Evolutionary conservation across 1,140 invertebrate species (phyloP).

Genomic region (Caenorhabditis briggsae): DNA sequence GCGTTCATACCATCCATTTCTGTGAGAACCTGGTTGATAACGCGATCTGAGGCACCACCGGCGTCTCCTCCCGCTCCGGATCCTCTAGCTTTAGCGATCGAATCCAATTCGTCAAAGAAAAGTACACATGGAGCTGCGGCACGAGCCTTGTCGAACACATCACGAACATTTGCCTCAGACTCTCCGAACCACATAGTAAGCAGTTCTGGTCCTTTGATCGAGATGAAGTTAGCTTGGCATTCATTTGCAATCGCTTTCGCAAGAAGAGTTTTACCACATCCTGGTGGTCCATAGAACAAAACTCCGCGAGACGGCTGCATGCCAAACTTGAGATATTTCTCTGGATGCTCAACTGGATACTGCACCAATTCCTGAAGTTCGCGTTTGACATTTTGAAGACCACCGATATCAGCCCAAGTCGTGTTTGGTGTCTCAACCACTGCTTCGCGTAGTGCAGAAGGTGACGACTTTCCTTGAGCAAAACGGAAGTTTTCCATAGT

Average conservation of each 20-base stretch:
- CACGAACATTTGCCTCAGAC: slow-evolving; percentile 97
- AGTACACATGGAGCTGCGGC: slow-evolving; percentile 97
- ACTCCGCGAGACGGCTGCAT: slow-evolving; percentile 99
- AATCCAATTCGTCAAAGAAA: slow-evolving; percentile 99
- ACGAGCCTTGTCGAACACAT: slow-evolving; percentile 98
- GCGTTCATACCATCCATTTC: slow-evolving; percentile 99
- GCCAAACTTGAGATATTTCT: slow-evolving; percentile 97
- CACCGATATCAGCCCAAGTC: slow-evolving; percentile 96
- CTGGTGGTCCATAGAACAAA: slow-evolving; percentile 91
- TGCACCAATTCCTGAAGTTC: slow-evolving; percentile 97
- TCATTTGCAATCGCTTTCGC: slow-evolving; percentile 99
- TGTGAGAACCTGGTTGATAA: slow-evolving; percentile 99
- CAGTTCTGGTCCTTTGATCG: slow-evolving; percentile 93
- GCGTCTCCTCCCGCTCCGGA: slow-evolving; percentile 65
- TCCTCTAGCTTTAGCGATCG: slow-evolving; percentile 88
- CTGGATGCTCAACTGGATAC: slow-evolving; percentile 99
- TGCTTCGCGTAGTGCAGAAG: slow-evolving; percentile 95
- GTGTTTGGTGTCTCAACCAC: slow-evolving; percentile 98
- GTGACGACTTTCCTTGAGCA: slow-evolving; percentile 96
- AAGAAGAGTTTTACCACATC: slow-evolving; percentile 94
- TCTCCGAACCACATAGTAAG: slow-evolving; percentile 99
- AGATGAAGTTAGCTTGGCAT: slow-evolving; percentile 99
- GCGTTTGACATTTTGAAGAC: slow-evolving; percentile 93
- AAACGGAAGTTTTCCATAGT: slow-evolving; percentile 99
- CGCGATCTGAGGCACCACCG: slow-evolving; percentile 92